phyloP scores from a whole-genome alignment of 2,113 vertebrate species.

The Malurus alboscapulatus region DNA sequence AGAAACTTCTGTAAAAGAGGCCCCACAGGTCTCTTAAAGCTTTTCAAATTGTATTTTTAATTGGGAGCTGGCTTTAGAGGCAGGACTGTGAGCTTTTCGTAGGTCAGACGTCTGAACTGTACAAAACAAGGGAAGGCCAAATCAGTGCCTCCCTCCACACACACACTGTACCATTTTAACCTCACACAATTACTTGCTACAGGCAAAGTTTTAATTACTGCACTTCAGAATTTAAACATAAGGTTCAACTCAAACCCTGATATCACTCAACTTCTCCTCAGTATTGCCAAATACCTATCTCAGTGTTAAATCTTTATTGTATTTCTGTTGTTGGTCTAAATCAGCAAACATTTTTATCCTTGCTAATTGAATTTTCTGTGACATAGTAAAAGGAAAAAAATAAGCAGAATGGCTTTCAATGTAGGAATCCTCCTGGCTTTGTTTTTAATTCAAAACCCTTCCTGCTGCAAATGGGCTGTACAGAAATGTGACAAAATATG shows the following conservation, averaged over 20 bases:
- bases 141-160: conserved; percentile 45
- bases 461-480: background rate
- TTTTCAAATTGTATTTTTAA: conserved; percentile 80
- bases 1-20: conserved; percentile 71
- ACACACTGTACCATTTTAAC: conserved; percentile 56
- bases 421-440: background rate
- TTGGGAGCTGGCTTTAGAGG: conserved; percentile 73
- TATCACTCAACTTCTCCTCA: conserved; percentile 64
- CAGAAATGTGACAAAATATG: background rate
- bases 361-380: conserved; percentile 8
- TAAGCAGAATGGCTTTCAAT: background rate
- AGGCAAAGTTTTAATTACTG: conserved; percentile 74
- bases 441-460: background rate
- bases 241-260: conserved; percentile 59
- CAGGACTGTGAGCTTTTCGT: conserved; percentile 61
- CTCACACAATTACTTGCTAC: conserved; percentile 72
- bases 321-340: conserved; percentile 55
- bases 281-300: conserved; percentile 46
- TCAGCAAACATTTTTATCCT: background rate
- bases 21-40: conserved; percentile 77
- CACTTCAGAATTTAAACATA: conserved; percentile 61
- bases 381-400: background rate
- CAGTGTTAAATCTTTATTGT: conserved; percentile 59
- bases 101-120: conserved; percentile 70
- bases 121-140: conserved; percentile 62